These are phyloP conservation scores for Patagioenas fasciata DNA, from an alignment of 2,113 vertebrate genomes.

Conservation along the genomic window DNA sequence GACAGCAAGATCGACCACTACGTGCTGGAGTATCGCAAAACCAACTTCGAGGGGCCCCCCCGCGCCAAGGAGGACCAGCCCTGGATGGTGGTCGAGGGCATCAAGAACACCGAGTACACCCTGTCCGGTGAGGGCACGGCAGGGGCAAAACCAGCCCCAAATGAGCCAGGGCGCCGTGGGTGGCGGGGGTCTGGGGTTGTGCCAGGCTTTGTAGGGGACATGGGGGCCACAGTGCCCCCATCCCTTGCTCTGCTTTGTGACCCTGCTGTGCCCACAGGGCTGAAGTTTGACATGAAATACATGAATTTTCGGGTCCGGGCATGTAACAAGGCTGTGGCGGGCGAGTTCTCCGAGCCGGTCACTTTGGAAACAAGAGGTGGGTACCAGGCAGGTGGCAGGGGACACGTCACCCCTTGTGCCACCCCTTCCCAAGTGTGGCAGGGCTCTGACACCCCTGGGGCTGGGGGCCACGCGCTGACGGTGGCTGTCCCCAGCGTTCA, in stretches of 20 bases:
- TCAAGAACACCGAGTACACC: constrained; percentile 83
- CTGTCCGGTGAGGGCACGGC: constrained; percentile 77
- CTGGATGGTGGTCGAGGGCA: constrained; percentile 96
- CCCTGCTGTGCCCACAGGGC: constrained; percentile 26
- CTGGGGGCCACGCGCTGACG: background rate
- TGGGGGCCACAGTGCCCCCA: accelerated
- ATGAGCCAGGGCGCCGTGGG: accelerated
- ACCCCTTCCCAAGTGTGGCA: background rate
- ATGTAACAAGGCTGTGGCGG: constrained; percentile 93
- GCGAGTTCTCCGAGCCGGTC: constrained; percentile 91
- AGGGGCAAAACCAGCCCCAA: accelerated
- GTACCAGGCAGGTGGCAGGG: background rate
- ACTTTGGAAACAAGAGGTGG: constrained; percentile 91
- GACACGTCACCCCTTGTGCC: accelerated
- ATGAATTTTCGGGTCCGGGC: constrained; percentile 93
- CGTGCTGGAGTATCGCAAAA: constrained; percentile 88
- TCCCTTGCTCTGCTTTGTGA: accelerated
- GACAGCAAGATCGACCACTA: constrained; percentile 95
- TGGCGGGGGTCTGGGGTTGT: background rate
- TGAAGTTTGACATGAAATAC: constrained; percentile 92
- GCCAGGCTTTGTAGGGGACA: background rate
- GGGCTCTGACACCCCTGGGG: no score
- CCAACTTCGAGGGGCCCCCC: constrained; percentile 91
- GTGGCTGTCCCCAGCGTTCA: constrained; percentile 76
- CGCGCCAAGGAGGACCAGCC: constrained; percentile 92